phyloP scores from a whole-genome alignment of 53 echinoderm and acorn worm genomes.

The Apostichopus leukothele region DNA sequence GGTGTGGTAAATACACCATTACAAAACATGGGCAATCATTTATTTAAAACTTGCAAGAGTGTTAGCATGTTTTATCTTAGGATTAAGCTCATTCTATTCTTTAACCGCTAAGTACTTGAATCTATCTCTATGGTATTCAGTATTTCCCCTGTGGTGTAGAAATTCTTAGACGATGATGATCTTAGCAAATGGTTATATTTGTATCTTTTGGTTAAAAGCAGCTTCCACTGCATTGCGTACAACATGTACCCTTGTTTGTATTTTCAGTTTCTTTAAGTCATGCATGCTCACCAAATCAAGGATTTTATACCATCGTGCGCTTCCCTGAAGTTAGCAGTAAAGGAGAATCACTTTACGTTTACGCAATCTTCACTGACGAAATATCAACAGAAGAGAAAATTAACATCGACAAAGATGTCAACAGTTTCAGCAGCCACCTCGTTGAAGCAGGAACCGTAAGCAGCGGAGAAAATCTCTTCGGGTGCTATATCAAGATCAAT shows the following conservation, averaged over 20 bases:
- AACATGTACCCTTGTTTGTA: not conserved
- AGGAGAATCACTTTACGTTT: not conserved
- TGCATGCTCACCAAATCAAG: not conserved
- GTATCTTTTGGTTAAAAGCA: too few relatives aligned
- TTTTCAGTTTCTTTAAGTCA: not conserved
- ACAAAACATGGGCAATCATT: too few relatives aligned
- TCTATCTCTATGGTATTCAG: too few relatives aligned
- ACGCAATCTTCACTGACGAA: not conserved
- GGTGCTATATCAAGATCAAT: not conserved
- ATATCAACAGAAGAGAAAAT: not conserved
- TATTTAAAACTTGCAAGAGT: too few relatives aligned
- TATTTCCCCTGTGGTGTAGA: too few relatives aligned
- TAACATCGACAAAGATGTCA: not conserved
- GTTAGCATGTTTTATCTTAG: too few relatives aligned
- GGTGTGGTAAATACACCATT: too few relatives aligned
- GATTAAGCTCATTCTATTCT: too few relatives aligned
- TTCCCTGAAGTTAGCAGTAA: not conserved
- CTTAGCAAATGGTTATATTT: too few relatives aligned
- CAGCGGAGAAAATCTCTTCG: not conserved
- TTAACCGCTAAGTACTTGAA: too few relatives aligned
- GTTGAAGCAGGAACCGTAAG: not conserved
- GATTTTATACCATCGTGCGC: not conserved
- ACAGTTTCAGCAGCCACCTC: not conserved
- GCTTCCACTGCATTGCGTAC: too few relatives aligned
- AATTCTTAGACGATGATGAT: too few relatives aligned